A percentile compares a stretch with the other conserved stretches of the same genome.
phyloP scores from a whole-genome alignment of 2,888 invertebrate species.

The Epinotia ramella region DNA sequence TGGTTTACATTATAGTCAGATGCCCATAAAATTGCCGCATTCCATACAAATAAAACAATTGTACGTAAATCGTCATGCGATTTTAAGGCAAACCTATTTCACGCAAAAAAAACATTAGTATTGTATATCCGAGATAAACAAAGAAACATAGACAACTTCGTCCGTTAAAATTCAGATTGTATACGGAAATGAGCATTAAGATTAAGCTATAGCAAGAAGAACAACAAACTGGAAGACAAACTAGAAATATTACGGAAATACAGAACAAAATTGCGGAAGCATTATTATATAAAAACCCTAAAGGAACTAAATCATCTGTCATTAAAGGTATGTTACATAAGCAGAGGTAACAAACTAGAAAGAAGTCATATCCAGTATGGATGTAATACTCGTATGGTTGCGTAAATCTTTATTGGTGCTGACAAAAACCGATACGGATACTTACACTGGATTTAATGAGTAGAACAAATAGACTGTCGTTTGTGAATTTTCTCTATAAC shows the following conservation, averaged over 20 bases:
- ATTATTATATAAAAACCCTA: conserved; percentile 10
- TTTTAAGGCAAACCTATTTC: too few relatives aligned
- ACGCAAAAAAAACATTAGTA: too few relatives aligned
- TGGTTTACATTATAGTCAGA: too few relatives aligned
- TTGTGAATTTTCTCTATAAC: neutral
- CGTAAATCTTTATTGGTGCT: conserved; percentile 29
- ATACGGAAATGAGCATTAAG: too few relatives aligned
- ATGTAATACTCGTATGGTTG: conserved; percentile 36
- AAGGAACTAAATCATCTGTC: conserved; percentile 22
- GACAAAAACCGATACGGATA: conserved; percentile 33
- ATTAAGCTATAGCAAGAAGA: neutral
- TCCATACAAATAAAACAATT: too few relatives aligned
- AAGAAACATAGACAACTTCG: too few relatives aligned
- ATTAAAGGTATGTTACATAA: conserved; percentile 28
- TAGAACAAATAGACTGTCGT: neutral
- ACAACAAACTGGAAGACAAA: neutral
- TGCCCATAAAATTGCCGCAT: too few relatives aligned
- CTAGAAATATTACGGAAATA: neutral
- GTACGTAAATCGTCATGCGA: too few relatives aligned
- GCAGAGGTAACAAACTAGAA: conserved; percentile 39
- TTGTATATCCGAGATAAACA: too few relatives aligned
- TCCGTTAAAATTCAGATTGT: too few relatives aligned
- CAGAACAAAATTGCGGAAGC: conserved; percentile 12
- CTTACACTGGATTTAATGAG: conserved; percentile 23
- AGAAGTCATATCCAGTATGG: conserved; percentile 27